A percentile compares a stretch with the other conserved stretches of the same genome.
Evolutionary conservation across 1,140 invertebrate species (phyloP).

Genomic region (Macrobrachium nipponense): DNA sequence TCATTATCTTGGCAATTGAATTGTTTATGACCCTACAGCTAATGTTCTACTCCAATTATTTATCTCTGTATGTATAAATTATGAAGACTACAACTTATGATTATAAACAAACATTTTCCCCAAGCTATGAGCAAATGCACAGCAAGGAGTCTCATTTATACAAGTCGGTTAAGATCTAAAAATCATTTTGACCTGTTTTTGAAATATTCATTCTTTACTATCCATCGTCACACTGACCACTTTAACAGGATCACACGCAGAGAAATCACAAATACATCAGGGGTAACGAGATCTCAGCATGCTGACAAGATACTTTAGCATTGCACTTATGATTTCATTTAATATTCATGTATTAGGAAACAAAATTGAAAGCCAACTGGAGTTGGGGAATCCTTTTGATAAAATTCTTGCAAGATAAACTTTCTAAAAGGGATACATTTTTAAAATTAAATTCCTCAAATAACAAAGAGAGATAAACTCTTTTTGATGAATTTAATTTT

Average conservation of each 20-base stretch:
- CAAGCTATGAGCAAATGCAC: constrained; percentile 61
- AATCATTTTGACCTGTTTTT: constrained; percentile 62
- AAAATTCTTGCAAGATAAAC: no score
- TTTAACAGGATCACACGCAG: constrained; percentile 57
- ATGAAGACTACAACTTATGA: constrained; percentile 62
- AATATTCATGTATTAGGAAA: not conserved
- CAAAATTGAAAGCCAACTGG: no score
- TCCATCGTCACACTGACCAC: constrained; percentile 57
- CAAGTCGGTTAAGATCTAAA: constrained; percentile 59
- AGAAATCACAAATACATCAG: constrained; percentile 58
- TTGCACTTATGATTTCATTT: not conserved
- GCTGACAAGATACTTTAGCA: constrained; percentile 1
- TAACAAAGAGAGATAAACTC: not conserved
- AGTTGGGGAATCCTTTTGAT: no score
- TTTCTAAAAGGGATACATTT: no score
- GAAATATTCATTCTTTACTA: constrained; percentile 55
- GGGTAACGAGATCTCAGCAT: constrained; percentile 53
- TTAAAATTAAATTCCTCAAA: no score
- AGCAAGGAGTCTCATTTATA: constrained; percentile 59
- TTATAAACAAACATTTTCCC: constrained; percentile 59
- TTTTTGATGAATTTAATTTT: constrained; percentile 24
- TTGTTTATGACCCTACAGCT: constrained; percentile 58
- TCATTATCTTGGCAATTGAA: constrained; percentile 48
- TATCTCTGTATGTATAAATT: constrained; percentile 62
- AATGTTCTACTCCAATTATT: constrained; percentile 61